Evolutionary conservation across 2,113 vertebrate genomes (phyloP).

Genomic region (Poicephalus gulielmi): DNA sequence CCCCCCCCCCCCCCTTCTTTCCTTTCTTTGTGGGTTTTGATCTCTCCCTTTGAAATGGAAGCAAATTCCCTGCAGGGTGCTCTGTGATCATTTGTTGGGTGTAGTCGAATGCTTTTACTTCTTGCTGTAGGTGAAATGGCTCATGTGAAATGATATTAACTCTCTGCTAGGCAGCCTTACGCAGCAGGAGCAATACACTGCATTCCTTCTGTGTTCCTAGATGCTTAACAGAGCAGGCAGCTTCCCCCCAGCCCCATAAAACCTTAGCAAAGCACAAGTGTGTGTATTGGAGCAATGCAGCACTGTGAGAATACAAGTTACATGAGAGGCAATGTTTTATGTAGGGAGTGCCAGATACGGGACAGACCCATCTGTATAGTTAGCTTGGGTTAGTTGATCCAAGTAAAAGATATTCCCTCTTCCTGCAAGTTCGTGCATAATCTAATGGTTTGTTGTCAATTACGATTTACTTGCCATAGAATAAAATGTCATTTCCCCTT

Average conservation of each 20-base stretch:
- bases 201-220: not conserved
- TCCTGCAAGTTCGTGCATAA: not conserved
- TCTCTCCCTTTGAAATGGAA: conserved; percentile 66
- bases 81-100: conserved; percentile 58
- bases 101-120: conserved; percentile 67
- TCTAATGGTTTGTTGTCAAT: not conserved
- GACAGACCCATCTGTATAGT: not conserved
- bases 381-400: not conserved
- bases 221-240: not conserved
- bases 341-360: not conserved
- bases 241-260: not conserved
- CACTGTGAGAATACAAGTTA: not conserved
- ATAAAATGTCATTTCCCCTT: conserved; percentile 24
- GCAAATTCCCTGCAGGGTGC: conserved; percentile 58
- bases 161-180: conserved; percentile 16
- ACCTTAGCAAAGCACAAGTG: not conserved
- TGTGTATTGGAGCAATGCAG: not conserved
- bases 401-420: not conserved
- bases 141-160: conserved; percentile 60
- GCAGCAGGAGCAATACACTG: not conserved
- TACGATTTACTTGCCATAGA: not conserved
- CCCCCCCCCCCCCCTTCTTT: fast-evolving
- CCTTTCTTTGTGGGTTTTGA: conserved; percentile 38
- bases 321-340: not conserved
- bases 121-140: conserved; percentile 62